Conservation (phyloP, 2,797 vertebrate species). For the Anas georgica region DNA sequence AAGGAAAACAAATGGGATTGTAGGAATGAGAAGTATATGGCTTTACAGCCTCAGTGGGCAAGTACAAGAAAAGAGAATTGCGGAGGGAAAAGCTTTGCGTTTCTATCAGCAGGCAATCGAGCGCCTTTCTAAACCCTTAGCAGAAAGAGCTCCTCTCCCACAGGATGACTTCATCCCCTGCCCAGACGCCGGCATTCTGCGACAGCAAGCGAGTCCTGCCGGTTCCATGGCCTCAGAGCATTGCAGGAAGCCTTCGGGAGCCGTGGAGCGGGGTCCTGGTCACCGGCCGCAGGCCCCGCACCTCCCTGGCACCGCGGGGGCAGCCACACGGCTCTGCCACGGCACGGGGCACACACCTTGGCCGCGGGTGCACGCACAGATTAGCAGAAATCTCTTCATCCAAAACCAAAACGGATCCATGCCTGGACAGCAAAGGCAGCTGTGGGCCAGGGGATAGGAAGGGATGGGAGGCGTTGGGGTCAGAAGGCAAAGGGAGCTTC, state of each 20-base stretch:
- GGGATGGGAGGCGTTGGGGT: accelerated
- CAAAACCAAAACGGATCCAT: accelerated
- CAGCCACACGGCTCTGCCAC: neutral
- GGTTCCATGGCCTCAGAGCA: accelerated
- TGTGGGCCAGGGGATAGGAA: accelerated
- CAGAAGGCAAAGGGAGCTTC: neutral
- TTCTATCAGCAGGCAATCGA: conserved; percentile 52
- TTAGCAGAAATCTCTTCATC: accelerated
- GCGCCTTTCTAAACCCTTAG: neutral
- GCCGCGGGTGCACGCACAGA: accelerated
- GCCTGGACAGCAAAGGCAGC: neutral
- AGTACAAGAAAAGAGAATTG: conserved; percentile 61
- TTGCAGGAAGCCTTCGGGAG: accelerated
- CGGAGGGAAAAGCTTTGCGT: conserved; percentile 48
- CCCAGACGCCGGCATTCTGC: neutral
- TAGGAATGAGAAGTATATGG: conserved; percentile 58
- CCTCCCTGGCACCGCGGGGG: accelerated
- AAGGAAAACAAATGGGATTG: conserved; percentile 63
- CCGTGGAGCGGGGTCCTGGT: neutral
- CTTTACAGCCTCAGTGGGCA: conserved; percentile 64
- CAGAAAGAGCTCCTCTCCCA: neutral
- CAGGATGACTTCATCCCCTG: neutral
- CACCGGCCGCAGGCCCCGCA: accelerated
- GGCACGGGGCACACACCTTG: accelerated
- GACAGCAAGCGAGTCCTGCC: neutral